Evolutionary conservation across 1,140 invertebrate genomes (phyloP).

Genomic region (Trialeurodes vaporariorum): DNA sequence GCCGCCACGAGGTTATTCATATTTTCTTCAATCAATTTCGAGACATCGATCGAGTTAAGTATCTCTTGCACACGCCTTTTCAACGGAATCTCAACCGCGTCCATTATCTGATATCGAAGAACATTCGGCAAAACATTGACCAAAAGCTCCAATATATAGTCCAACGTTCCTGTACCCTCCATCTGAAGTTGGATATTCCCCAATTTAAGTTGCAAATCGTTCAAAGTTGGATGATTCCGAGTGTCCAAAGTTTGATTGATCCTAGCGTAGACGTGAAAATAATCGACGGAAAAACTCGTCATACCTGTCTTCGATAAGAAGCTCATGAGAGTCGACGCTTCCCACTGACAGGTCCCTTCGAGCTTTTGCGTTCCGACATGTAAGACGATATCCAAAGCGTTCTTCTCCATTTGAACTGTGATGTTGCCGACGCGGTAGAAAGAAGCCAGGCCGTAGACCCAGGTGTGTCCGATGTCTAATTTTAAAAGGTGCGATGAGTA

Average conservation of each 20-base stretch:
- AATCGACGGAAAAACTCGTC: constrained; percentile 59
- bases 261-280: constrained; percentile 45
- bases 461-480: constrained; percentile 50
- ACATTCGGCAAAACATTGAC: constrained; percentile 71
- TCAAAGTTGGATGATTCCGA: constrained; percentile 51
- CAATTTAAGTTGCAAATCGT: constrained; percentile 60
- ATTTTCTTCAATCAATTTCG: constrained; percentile 53
- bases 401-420: constrained; percentile 54
- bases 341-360: constrained; percentile 62
- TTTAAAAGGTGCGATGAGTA: constrained; percentile 53
- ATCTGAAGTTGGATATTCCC: constrained; percentile 63
- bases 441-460: constrained; percentile 61
- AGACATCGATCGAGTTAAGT: constrained; percentile 56
- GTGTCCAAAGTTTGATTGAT: constrained; percentile 63
- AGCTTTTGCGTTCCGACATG: constrained; percentile 67
- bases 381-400: constrained; percentile 47
- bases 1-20: constrained; percentile 24
- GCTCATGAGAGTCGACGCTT: constrained; percentile 51
- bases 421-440: constrained; percentile 71
- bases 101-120: constrained; percentile 69
- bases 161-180: constrained; percentile 63
- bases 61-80: constrained; percentile 52
- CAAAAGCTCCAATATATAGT: constrained; percentile 62
- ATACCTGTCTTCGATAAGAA: constrained; percentile 54
- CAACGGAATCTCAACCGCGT: constrained; percentile 61